Evolutionary conservation across 2,797 vertebrate genomes (phyloP).

Genomic region (Halcyon smyrnensis): DNA sequence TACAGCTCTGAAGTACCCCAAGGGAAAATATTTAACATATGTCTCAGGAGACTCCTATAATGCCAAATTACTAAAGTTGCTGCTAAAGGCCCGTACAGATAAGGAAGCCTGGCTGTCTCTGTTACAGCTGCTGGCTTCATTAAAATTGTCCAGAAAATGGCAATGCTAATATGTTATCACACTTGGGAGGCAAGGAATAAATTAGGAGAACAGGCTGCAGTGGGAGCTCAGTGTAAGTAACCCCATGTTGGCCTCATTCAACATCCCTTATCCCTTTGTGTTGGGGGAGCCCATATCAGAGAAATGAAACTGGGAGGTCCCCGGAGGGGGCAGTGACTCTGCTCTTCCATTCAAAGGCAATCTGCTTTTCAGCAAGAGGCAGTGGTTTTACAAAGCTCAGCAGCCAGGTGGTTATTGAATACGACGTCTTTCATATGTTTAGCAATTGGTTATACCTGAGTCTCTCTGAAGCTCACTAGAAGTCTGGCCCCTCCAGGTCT

Average conservation of each 20-base stretch:
- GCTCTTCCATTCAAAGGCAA: background rate
- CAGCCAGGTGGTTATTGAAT: background rate
- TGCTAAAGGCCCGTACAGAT: background rate
- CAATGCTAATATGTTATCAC: background rate
- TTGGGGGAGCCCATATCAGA: background rate
- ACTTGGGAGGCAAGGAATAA: background rate
- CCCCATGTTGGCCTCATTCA: background rate
- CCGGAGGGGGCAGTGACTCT: background rate
- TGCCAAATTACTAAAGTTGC: background rate
- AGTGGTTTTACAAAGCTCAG: background rate
- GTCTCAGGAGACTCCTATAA: background rate
- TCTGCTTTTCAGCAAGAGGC: background rate
- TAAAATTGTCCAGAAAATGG: background rate
- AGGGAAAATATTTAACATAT: constrained; percentile 10
- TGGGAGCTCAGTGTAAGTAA: background rate
- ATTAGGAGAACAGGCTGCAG: background rate
- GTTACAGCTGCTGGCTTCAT: background rate
- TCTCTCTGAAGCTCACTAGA: background rate
- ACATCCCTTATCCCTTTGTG: background rate
- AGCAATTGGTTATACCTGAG: background rate
- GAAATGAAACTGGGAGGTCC: background rate
- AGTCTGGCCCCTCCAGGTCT: background rate
- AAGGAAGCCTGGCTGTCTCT: background rate
- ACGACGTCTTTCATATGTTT: background rate
- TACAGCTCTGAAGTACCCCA: background rate